Evolutionary conservation across 2,888 invertebrate species (phyloP), one percentile per base, ranked within the genome.

Genomic region (Tridacna gigas): DNA sequence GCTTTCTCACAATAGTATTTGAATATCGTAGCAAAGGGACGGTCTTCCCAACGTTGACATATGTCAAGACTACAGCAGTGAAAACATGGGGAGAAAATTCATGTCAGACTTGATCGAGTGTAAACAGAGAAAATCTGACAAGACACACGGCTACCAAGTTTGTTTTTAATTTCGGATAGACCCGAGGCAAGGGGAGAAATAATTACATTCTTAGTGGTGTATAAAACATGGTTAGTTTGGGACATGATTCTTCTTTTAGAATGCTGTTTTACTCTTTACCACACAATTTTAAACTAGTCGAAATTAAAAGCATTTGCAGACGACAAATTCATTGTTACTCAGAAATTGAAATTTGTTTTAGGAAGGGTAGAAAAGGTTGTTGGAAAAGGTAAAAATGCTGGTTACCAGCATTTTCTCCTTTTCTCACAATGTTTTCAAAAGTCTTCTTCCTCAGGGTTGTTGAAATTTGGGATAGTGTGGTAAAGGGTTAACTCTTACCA

Each of bases 81-180:
- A 71, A 71, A 71, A 71, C 71, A 71, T 71, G 71, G 71, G 51
- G 71, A 71, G 71, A 71, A 71, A 71, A 51, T 71, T 71, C 51
- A 74, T 66, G 79, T 74, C 79, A 74, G 65, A 26, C 73, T 65
- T 66, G 79, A 74, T 74, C 25, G 79, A 73, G 79, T 79, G 79
- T 66, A 79, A 79, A 78, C 61, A 61, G 60, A 61, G 78, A 67
- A 78, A 69, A 69, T 71, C 78, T 65, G 56, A 45, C 60, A 78
- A 48, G 69, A 48, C 71, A 71, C 71, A 71, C 71, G 15, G 71
- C 71, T 22, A 71, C 71, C 71, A 71, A 63, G 71, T 71, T 71
- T 71, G 71, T 71, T 71, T 71, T 71, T 71, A 71, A 71, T 71
- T 71, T 71, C 71, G 51, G 71, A 51, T 71, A 71, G 71, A 71